Evolutionary conservation across 2,888 invertebrate species (phyloP), one percentile per base, ranked within the genome.

Genomic region (Temnothorax unifasciatus): DNA sequence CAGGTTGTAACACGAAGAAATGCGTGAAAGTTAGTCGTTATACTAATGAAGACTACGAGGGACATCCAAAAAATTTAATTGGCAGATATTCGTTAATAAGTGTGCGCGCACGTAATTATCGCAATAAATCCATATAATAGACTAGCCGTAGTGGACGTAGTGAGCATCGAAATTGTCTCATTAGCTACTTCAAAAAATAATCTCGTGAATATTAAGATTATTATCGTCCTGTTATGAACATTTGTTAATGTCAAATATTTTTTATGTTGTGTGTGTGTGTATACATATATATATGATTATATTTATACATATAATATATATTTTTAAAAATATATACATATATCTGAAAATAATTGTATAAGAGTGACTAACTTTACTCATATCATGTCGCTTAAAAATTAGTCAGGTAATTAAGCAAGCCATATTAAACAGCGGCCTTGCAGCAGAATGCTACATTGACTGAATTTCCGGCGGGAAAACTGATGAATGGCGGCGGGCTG

Each of bases 401-500:
- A 34, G 34, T 34, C 34, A 34, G 34, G 4, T 34, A 75, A 34
- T 63, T 50, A 21, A 59, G 21, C 50, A 50, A 76, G 50, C 8
- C 15, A 18, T n/a, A 9, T 34, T 15, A 50, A 63, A 41, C 18
- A 9, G 11, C 21, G 11, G 21, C 6, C 8, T 75, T 63, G 21
- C 15, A 18, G 38, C 21, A 11, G 5, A 21, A 50, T n/a, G 34
- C 34, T 63, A 75, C 63, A 69, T 79, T 69, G 54, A 79, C 34
- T n/a, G 34, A 29, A 34, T 64, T 57, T 57, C 57, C 52, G 21
- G 52, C n/a, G 34, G n/a, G 5, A 8, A 18, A 50, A 50, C n/a
- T 74, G 41, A 74, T 47, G 50, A 85, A 82, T 82, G 64, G 21
- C 52, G 8, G 25, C 11, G 52, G 38, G 3, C 18, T 29, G n/a